Percentiles rank a stretch among this genome's conserved stretches.
Conservation (phyloP, 2,797 vertebrate species). For the Adrianichthys oophorus region DNA sequence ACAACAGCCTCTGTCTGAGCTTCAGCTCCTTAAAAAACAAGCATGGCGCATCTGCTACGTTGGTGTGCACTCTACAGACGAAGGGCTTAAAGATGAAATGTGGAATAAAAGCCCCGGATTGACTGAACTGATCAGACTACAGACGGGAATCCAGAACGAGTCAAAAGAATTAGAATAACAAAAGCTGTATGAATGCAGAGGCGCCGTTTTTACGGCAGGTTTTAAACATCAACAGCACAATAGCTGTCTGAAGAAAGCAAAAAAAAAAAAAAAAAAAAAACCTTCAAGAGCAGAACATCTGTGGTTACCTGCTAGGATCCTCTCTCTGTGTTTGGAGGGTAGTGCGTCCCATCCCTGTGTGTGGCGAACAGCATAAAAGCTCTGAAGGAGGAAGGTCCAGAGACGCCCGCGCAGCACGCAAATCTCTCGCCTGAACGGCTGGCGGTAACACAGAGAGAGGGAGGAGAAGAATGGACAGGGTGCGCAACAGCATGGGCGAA, state of each 20-base stretch:
- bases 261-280: background rate
- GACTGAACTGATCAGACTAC: conserved; percentile 1
- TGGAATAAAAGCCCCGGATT: conserved; percentile 15
- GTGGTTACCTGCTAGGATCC: conserved; percentile 87
- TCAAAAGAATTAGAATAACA: conserved; percentile 20
- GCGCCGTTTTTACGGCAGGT: too few species aligned
- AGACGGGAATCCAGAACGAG: background rate
- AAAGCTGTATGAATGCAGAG: conserved; percentile 11
- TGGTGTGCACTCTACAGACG: conserved; percentile 29
- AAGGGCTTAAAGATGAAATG: conserved; percentile 9
- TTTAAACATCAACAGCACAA: too few species aligned
- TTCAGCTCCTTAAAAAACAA: conserved; percentile 40
- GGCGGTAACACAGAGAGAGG: conserved; percentile 60
- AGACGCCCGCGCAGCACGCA: conserved; percentile 87
- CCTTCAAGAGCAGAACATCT: background rate
- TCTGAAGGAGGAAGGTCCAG: conserved; percentile 94
- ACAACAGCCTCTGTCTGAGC: conserved; percentile 11
- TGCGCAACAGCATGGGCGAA: conserved; percentile 82
- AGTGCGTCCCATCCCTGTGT: conserved; percentile 90
- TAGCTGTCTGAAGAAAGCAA: too few species aligned
- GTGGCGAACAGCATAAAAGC: conserved; percentile 92
- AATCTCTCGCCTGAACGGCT: conserved; percentile 91
- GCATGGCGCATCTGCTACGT: conserved; percentile 54
- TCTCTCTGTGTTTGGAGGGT: conserved; percentile 83
- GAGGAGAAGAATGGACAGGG: conserved; percentile 62